phyloP scores from a whole-genome alignment of 2,113 vertebrate species.

The Xenopus laevis region DNA sequence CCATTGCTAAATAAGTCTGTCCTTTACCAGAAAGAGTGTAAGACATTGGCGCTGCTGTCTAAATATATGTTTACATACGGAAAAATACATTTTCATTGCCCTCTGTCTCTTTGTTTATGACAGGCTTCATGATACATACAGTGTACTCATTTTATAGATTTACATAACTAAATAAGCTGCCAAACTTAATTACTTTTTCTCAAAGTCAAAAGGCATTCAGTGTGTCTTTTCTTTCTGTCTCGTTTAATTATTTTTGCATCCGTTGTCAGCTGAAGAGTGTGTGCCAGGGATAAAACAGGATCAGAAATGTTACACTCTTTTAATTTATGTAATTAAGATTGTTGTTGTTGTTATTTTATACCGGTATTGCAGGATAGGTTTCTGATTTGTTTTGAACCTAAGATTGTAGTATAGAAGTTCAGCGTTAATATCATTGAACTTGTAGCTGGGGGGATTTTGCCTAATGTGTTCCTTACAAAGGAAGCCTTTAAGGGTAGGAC shows the following conservation, averaged over 20 bases:
- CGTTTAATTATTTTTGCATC: conserved; percentile 71
- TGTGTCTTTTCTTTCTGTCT: conserved; percentile 55
- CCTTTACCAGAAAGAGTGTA: too few species aligned
- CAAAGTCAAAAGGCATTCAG: conserved; percentile 2
- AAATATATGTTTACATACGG: too few species aligned
- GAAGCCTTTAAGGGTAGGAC: too few species aligned
- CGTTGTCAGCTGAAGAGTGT: conserved; percentile 64
- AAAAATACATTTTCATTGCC: too few species aligned
- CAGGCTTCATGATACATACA: neutral
- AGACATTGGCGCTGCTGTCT: too few species aligned
- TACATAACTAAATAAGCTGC: conserved; percentile 27
- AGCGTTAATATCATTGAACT: too few species aligned
- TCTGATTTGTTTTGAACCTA: too few species aligned
- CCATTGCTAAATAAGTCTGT: too few species aligned
- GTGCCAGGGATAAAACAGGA: conserved; percentile 62
- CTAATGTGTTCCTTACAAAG: too few species aligned
- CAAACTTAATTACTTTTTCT: conserved; percentile 20
- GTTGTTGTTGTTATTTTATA: conserved; percentile 42
- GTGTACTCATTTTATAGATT: conserved; percentile 3
- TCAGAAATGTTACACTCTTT: conserved; percentile 60
- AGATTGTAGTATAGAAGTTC: too few species aligned
- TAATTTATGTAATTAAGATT: conserved; percentile 66
- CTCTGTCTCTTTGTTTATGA: neutral
- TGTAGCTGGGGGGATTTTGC: too few species aligned
- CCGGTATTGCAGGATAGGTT: neutral